phyloP scores from a whole-genome alignment of 2,888 invertebrate species.

The Meganola albula region DNA sequence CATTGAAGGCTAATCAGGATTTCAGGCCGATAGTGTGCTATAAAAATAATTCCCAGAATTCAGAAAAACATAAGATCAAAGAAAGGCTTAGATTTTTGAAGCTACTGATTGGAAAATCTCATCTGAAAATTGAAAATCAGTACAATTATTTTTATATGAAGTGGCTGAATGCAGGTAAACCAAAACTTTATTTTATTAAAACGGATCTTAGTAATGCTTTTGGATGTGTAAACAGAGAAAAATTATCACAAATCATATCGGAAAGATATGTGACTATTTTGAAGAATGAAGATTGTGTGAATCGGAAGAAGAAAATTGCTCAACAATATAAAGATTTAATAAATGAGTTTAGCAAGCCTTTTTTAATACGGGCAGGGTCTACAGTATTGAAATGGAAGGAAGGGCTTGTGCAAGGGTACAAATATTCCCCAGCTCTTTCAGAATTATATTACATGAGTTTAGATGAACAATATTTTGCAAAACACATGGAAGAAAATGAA shows the following conservation, averaged over 20 bases:
- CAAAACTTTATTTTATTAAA: conserved; percentile 66
- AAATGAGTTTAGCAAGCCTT: conserved; percentile 52
- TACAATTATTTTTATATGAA: conserved; percentile 39
- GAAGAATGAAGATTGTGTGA: conserved; percentile 39
- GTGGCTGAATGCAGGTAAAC: conserved; percentile 51
- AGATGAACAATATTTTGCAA: conserved; percentile 51
- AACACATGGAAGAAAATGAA: conserved; percentile 33
- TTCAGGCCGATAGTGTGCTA: conserved; percentile 63
- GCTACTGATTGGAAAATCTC: conserved; percentile 36
- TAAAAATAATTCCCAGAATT: conserved; percentile 38
- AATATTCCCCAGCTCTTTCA: conserved; percentile 69
- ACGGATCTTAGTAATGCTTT: conserved; percentile 70
- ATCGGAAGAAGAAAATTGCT: conserved; percentile 46
- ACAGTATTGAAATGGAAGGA: conserved; percentile 66
- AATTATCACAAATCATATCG: conserved; percentile 49
- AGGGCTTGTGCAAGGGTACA: conserved; percentile 69
- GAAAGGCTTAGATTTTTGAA: conserved; percentile 51
- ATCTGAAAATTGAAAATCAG: conserved; percentile 44
- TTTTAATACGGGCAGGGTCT: conserved; percentile 62
- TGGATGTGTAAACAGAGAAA: conserved; percentile 59
- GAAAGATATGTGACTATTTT: conserved; percentile 44
- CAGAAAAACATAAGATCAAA: conserved; percentile 54
- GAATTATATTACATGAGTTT: conserved; percentile 63
- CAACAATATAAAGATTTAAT: conserved; percentile 53
- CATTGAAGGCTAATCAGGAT: conserved; percentile 55